phyloP scores from a whole-genome alignment of 2,113 vertebrate genomes.

The Erythrocebus patas region DNA sequence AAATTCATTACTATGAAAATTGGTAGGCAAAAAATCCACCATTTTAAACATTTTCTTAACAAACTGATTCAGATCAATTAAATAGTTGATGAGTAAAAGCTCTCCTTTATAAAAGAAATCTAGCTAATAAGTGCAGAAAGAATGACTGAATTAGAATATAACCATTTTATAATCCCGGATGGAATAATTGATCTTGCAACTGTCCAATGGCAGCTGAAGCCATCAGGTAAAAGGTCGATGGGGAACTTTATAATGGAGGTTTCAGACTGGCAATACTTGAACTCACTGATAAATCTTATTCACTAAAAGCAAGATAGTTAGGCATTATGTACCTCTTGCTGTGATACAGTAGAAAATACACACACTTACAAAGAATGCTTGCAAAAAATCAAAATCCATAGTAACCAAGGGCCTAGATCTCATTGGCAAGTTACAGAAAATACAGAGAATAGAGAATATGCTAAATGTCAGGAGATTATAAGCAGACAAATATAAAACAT shows the following conservation, averaged over 20 bases:
- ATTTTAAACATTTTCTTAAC: background rate
- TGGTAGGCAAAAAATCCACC: background rate
- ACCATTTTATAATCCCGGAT: background rate
- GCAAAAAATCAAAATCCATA: background rate
- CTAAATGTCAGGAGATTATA: background rate
- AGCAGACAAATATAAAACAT: background rate
- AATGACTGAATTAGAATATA: background rate
- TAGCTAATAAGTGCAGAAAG: background rate
- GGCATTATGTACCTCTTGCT: background rate
- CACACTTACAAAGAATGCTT: background rate
- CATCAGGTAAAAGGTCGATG: background rate
- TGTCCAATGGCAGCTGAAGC: background rate
- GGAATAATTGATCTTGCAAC: background rate
- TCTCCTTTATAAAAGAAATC: background rate
- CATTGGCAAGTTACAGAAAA: background rate
- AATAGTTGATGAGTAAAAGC: background rate
- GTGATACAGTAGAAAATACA: background rate
- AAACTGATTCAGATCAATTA: background rate
- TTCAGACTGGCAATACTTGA: background rate
- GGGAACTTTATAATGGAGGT: background rate
- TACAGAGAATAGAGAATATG: background rate
- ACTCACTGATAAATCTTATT: background rate
- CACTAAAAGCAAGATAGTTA: background rate
- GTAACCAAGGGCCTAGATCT: background rate
- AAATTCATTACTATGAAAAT: background rate